Conservation (phyloP, 2,113 vertebrate genomes). For the Callipepla californica region DNA sequence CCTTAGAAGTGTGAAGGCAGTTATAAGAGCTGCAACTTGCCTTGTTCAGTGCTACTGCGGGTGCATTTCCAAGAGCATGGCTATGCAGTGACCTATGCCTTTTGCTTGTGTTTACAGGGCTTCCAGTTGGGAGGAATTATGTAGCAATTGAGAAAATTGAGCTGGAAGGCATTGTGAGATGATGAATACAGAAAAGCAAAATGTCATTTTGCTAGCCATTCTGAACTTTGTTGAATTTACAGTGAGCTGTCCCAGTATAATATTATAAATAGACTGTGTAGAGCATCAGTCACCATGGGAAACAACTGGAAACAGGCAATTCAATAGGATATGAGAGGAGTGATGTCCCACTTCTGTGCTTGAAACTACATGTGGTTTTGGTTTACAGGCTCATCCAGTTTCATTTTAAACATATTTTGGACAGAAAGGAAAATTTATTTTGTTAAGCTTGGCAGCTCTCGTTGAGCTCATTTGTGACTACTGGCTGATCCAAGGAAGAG, state of each 20-base stretch:
- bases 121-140: neutral
- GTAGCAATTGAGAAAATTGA: neutral
- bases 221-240: neutral
- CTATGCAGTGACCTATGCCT: neutral
- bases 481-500: neutral
- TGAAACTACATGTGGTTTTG: neutral
- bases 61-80: neutral
- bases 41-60: neutral
- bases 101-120: neutral
- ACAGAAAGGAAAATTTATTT: neutral
- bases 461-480: neutral
- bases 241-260: neutral
- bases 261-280: neutral
- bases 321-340: neutral
- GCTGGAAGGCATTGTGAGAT: neutral
- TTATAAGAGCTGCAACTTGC: neutral
- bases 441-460: neutral
- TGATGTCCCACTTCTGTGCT: neutral
- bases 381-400: neutral
- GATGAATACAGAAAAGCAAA: neutral
- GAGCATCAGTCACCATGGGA: rapidly evolving
- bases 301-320: neutral
- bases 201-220: neutral
- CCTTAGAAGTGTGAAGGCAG: neutral
- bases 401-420: neutral